Base-by-base conservation (phyloP, 1,140 invertebrate species). In the Panagrolaimus sp. region DNA sequence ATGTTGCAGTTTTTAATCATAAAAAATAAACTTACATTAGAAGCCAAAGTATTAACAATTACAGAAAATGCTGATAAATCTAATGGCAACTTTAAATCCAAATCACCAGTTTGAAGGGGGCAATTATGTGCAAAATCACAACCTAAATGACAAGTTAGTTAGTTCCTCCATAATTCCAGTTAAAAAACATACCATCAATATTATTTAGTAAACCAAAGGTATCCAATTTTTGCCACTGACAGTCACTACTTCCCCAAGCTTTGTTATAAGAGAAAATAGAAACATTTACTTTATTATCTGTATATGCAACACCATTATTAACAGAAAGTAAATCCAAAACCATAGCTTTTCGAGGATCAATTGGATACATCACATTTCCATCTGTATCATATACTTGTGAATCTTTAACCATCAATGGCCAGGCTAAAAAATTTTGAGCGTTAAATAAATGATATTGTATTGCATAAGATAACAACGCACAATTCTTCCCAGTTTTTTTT, bases 41-140 rank as follows among this genome's bases (percentile, higher is more conserved):
- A 16, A 63, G 62, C 62, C 27, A 63, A 42, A 63, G 27, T 31
- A 16, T 31, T 63, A 27, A 63, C 38, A 16, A 63, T 63, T 42
- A 27, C 62, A 0, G 62, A 31, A 43, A 42, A 63, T 23, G 27
- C 27, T 1, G 27, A 42, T 43, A 63, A 31, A 38, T 63, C 62
- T 7, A 63, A 42, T 43, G 62, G 62, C 27, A 63, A 43, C 20
- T 27, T 31, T 13, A 63, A 16, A 16, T 43, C 38, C 13, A 63
- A 13, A 14, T 31, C 16, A 14, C 62, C 62, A 14, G 62, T 63
- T 14, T 63, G 16, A n/a, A 63, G 27, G 0, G 62, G 62, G 9
- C 62, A 63, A 42, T 63, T 63, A 27, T 63, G 62, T 16, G 62
- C 62, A 63, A 23, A 63, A 31, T 31, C 27, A 38, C 62, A 63